Base-by-base conservation (phyloP, 30 jellyfish, hydroid and myxozoan genomes). In the Nemopilema nomurai region DNA sequence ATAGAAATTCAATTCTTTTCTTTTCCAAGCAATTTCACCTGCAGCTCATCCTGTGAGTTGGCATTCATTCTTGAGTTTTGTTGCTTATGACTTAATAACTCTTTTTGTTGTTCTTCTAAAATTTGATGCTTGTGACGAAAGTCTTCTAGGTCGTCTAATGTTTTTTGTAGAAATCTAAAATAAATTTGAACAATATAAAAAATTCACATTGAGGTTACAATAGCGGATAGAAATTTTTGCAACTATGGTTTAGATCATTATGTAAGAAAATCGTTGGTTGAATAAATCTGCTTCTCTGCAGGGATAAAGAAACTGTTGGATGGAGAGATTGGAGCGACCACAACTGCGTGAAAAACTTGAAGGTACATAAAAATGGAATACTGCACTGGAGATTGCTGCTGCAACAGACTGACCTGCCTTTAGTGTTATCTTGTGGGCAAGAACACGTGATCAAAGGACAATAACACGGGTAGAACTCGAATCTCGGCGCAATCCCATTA, bases 91-190 rank as follows among this genome's bases (percentile, higher is more conserved):
- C 83, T 85, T 1, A 85, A 69, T 62, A 85, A 51, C 41, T 86
- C 96, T n/a, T 81, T 85, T 41, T 92, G 97, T 33, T 87, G 97
- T 49, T 92, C 98, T 71, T 92, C 98, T 8, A 92, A 65, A n/a
- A 92, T 69, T 70, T 88, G 96, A 30, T 92, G 97, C 79, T 87
- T 92, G 49, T 71, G 87, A 9, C 90, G 87, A 33, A 92, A 72
- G 16, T 92, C 98, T 84, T 92, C 98, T 21, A 87, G 75, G 18
- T 86, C 98, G 51, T 92, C 96, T 62, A 87, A 30, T 0, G 92
- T 88, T 67, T 88, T 80, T 67, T 92, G 91, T 33, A 92, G 94
- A 23, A 92, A 57, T 33, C 98, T 92, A 67, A 51, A 80, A 81
- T 29, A 51, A 78, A 29, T 28, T 30, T 41, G 9, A 18, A 57